Conservation (phyloP, 2,888 invertebrate species). For the Cryptus viduatorius region DNA sequence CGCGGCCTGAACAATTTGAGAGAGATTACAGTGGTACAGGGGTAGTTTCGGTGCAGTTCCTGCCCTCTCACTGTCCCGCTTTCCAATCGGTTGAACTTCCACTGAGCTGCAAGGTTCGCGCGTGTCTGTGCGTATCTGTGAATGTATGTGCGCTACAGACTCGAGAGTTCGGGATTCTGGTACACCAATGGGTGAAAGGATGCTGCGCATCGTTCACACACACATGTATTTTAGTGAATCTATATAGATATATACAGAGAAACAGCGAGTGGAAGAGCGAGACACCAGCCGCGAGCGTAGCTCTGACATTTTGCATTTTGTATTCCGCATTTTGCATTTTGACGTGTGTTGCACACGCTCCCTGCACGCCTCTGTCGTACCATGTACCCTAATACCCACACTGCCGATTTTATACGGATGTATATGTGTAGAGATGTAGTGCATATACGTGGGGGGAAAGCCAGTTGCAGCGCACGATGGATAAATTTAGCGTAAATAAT, state of each 20-base stretch:
- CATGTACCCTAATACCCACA: not conserved
- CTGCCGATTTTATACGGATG: not conserved
- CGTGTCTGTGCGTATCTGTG: not conserved
- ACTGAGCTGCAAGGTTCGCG: slow-evolving; percentile 18
- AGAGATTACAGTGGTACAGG: slow-evolving; percentile 78
- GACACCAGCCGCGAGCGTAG: slow-evolving; percentile 43
- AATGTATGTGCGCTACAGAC: not conserved
- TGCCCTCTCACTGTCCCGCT: slow-evolving; percentile 67
- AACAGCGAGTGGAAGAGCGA: slow-evolving; percentile 39
- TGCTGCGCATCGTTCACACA: slow-evolving; percentile 49
- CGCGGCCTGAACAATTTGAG: slow-evolving; percentile 76
- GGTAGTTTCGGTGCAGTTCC: slow-evolving; percentile 51
- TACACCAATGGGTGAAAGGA: slow-evolving; percentile 43
- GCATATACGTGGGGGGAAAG: slow-evolving; percentile 9
- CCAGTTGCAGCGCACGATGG: slow-evolving; percentile 62
- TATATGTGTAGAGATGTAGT: slow-evolving; percentile 19
- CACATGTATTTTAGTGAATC: slow-evolving; percentile 3
- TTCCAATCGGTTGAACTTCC: slow-evolving; percentile 78
- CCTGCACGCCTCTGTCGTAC: slow-evolving; percentile 12
- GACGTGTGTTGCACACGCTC: slow-evolving; percentile 68
- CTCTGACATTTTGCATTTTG: slow-evolving; percentile 74
- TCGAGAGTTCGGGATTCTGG: not conserved
- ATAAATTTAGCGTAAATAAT: slow-evolving; percentile 83
- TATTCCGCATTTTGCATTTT: slow-evolving; percentile 79
- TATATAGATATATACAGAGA: not conserved